Evolutionary conservation across 1,140 invertebrate genomes (phyloP), one percentile per base, ranked within the genome.

Genomic region (Orius laevigatus): DNA sequence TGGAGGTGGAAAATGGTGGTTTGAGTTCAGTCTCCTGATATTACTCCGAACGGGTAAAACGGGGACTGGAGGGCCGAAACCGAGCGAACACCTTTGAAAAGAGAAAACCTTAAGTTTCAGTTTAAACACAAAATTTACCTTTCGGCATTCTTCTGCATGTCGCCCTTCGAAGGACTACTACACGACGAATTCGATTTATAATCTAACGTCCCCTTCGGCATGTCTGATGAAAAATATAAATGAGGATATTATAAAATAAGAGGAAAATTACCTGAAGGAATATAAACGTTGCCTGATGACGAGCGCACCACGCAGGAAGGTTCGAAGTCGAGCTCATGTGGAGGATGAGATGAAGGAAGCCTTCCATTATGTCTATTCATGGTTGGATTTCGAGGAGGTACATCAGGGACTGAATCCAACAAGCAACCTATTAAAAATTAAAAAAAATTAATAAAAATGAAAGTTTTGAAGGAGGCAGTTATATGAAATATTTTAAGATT

Each of bases 281-380:
- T 85, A 71, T 89, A 91, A 63, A 90, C 85, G 71, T 86, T 89
- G 60, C 86, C 87, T 53, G 84, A 87, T 55, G 84, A 78, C 48
- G 84, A 89, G 63, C 86, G 76, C 57, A 90, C 84, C 58, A 91
- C 75, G 67, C 85, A 91, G 61, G 85, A 85, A 55, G 86, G 84
- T 66, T 91, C 87, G 66, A 90, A 85, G 64, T 91, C 86, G 56
- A 72, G 74, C 61, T 72, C 72, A 44, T 57, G 55, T n/a, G 50
- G 54, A 38, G 51, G 50, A 38, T 55, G 53, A 36, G 32, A 44
- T 65, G 69, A 65, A 76, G 83, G 58, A 62, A 83, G 74, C 66
- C 81, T 78, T 62, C 83, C 79, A 74, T 87, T 87, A 62, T 85
- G 73, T 61, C 84, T 76, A 68, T 74, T 85, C 81, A 86, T 72